These are phyloP conservation scores for Choristoneura fumiferana DNA, from an alignment of 1,140 invertebrate species.

Conservation along the genomic window DNA sequence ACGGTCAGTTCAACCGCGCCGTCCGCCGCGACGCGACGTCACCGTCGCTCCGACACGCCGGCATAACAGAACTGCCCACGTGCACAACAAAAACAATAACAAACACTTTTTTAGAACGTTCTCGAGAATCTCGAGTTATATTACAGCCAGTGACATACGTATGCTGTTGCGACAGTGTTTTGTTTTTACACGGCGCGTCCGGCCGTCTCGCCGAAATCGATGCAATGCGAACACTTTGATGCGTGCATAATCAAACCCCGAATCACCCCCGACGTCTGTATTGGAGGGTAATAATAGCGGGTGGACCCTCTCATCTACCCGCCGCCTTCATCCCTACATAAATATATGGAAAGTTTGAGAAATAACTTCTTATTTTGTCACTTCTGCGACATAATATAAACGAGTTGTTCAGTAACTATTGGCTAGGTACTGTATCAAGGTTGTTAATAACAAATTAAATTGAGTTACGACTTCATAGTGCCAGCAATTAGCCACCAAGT, in stretches of 20 bases:
- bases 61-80: too few relatives aligned
- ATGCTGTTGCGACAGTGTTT: too few relatives aligned
- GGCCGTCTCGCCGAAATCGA: constrained; percentile 59
- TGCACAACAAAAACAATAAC: constrained; percentile 29
- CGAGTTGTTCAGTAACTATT: too few relatives aligned
- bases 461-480: too few relatives aligned
- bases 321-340: constrained; percentile 34
- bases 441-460: too few relatives aligned
- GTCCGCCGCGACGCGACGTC: constrained; percentile 56
- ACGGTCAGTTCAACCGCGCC: constrained; percentile 70
- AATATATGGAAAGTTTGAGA: too few relatives aligned
- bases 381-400: too few relatives aligned
- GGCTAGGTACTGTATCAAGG: too few relatives aligned
- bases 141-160: too few relatives aligned
- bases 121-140: background rate
- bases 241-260: constrained; percentile 68
- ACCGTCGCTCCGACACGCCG: constrained; percentile 33
- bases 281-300: constrained; percentile 59
- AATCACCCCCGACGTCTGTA: constrained; percentile 47
- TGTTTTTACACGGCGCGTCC: background rate
- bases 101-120: background rate
- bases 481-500: too few relatives aligned
- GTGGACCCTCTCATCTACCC: constrained; percentile 38
- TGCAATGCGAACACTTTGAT: constrained; percentile 72
- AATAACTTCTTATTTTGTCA: too few relatives aligned